Evolutionary conservation across 92 coral and sea anemone genomes (phyloP).

Genomic region (Epizoanthus scotinus): DNA sequence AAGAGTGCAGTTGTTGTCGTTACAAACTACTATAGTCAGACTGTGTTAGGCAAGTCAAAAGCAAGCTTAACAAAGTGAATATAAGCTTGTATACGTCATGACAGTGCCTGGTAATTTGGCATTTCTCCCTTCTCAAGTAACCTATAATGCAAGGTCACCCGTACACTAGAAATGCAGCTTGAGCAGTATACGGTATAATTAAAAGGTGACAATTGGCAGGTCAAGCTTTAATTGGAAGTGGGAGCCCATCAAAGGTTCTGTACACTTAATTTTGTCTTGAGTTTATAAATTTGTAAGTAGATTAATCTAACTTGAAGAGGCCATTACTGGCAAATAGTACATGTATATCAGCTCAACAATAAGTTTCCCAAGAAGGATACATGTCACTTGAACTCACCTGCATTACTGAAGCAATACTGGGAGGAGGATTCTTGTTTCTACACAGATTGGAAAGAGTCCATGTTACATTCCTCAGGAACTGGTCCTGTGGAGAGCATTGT

Average conservation of each 20-base stretch:
- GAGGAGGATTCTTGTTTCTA: constrained; percentile 98
- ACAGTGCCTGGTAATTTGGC: constrained; percentile 26
- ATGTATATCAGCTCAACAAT: too few species aligned
- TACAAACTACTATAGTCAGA: too few species aligned
- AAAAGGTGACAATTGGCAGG: too few species aligned
- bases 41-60: constrained; percentile 13
- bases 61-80: not conserved
- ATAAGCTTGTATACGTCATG: not conserved
- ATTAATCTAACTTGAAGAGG: too few species aligned
- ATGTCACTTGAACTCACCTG: constrained; percentile 68
- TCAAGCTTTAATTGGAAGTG: too few species aligned
- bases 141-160: constrained; percentile 32
- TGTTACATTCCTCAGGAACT: constrained; percentile 86
- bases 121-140: constrained; percentile 58
- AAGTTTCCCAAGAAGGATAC: too few species aligned
- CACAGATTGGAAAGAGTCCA: constrained; percentile 97
- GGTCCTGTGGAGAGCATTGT: constrained; percentile 44
- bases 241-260: too few species aligned
- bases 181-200: too few species aligned
- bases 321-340: too few species aligned
- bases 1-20: too few species aligned
- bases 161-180: constrained; percentile 64
- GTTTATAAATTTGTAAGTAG: too few species aligned
- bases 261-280: too few species aligned
- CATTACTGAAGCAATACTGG: constrained; percentile 75